Base-by-base conservation (phyloP, 2,113 vertebrate genomes). In the Corythoichthys intestinalis region DNA sequence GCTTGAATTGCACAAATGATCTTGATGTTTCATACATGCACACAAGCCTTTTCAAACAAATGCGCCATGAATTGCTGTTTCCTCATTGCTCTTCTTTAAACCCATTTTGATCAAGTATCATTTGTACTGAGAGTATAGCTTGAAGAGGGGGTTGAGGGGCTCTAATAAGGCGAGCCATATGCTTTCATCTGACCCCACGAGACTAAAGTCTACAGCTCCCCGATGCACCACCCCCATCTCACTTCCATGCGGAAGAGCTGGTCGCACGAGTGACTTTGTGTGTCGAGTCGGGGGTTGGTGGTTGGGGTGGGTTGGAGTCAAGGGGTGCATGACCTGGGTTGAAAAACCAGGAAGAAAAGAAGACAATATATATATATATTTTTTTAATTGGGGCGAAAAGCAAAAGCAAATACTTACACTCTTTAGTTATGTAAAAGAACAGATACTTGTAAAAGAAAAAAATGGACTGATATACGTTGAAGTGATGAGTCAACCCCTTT, bases 171-270 rank as follows among this genome's bases (percentile, higher is more conserved):
- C 70, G 67, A 61, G 78, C 72, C 52, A 46, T 73, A 77, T 72
- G 87, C 84, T 86, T 84, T 86, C 81, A 88, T 90, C 82, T 89
- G 86, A 87, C 85, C 88, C 82, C 83, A 75, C 82, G 83, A 83
- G 86, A 88, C 77, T 67, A 73, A 85, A 78, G 82, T 81, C 86
- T 77, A 68, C 83, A 66, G 72, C 76, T 84, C 77, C 73, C 77
- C 70, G 56, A 49, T 76, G 79, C 85, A 75, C 81, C 79, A 77
- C 83, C 86, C 86, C 87, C 78, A 71, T 80, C 80, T 79, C 73
- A 87, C 86, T 84, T 86, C 84, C 85, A 86, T 85, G 78, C 77
- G 79, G 75, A 87, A 83, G 82, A 77, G 80, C 83, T 74, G 75
- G 71, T 72, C 69, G 66, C 58, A 74, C 77, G 54, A 44, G 72